Evolutionary conservation across 2,888 invertebrate genomes (phyloP), one percentile per base, ranked within the genome.

Genomic region (Stramonita haemastoma): DNA sequence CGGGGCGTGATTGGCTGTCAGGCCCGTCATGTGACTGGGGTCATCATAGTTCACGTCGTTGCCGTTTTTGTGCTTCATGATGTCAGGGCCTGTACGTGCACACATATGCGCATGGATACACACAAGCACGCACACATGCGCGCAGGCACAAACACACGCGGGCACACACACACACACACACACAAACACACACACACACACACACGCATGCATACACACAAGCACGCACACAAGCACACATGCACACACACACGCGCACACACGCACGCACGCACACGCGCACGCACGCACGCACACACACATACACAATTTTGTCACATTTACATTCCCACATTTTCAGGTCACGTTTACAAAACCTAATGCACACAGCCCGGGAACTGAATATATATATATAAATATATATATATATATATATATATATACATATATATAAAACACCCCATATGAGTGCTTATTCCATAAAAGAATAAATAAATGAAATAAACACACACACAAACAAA

Each of bases 21-120:
- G 91, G 88, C 92, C 91, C 26, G 92, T 89, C 57, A 85, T 32
- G 89, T 93, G 91, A 85, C 93, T 93, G 90, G 92, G 94, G 87
- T 95, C 94, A 89, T 95, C 94, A 89, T 94, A 94, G 77, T 93
- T 93, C 26, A 93, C 93, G 79, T 93, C 93, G 89, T 92, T 92
- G 86, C 95, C 94, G 89, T 93, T 90, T 87, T 94, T 94, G 91
- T 95, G 95, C 90, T 93, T 94, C 90, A 95, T 91, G 87, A 95
- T 94, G 90, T 95, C 95, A 66, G 95, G 94, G 32, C 95, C 95
- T 95, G 92, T 46, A 2, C 73, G 26, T n/a, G n/a, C 11, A 66
- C 66, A 13, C 73, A 73, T 13, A 60, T n/a, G n/a, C n/a, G 91
- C 60, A 60, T 60, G 60, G 11, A 6, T 15, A 36, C 87, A 32